phyloP scores from a whole-genome alignment of 2,113 vertebrate genomes.

The Oryzias melastigma region DNA sequence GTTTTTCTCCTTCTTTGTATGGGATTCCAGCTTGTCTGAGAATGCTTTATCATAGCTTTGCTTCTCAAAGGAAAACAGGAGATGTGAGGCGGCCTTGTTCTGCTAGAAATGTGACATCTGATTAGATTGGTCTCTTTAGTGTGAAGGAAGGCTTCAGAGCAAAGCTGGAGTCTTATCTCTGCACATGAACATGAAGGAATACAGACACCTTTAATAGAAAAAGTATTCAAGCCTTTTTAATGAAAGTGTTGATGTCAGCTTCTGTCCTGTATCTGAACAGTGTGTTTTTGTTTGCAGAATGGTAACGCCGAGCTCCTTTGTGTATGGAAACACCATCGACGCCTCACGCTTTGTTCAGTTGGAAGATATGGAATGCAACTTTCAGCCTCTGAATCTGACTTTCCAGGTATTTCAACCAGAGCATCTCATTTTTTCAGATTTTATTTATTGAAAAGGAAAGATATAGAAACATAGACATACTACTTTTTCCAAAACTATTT shows the following conservation, averaged over 20 bases:
- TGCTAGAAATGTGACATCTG: conserved; percentile 52
- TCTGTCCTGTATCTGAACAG: not conserved
- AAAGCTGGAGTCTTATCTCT: conserved; percentile 38
- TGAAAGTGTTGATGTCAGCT: not conserved
- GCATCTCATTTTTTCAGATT: not conserved
- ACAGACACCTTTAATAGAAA: conserved; percentile 1
- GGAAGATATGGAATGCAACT: conserved; percentile 88
- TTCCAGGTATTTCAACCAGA: conserved; percentile 83
- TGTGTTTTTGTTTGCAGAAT: conserved; percentile 75
- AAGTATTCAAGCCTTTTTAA: not conserved
- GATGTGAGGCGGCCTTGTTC: conserved; percentile 59
- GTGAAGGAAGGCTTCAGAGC: conserved; percentile 33
- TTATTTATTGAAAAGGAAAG: too few species aligned
- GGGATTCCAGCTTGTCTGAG: conserved; percentile 63
- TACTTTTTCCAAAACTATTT: too few species aligned
- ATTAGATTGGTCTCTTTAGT: conserved; percentile 57
- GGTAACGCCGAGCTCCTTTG: conserved; percentile 88
- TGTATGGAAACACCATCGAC: conserved; percentile 91
- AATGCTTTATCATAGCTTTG: conserved; percentile 49
- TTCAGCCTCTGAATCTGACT: conserved; percentile 93
- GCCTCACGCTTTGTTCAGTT: conserved; percentile 83
- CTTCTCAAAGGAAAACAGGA: conserved; percentile 50
- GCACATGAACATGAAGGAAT: conserved; percentile 4
- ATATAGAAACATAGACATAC: too few species aligned
- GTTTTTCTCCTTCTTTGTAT: conserved; percentile 40